A percentile compares a stretch with the other conserved stretches of the same genome.
Conservation (phyloP, 2,797 vertebrate species). For the Spinus olivaceus region DNA sequence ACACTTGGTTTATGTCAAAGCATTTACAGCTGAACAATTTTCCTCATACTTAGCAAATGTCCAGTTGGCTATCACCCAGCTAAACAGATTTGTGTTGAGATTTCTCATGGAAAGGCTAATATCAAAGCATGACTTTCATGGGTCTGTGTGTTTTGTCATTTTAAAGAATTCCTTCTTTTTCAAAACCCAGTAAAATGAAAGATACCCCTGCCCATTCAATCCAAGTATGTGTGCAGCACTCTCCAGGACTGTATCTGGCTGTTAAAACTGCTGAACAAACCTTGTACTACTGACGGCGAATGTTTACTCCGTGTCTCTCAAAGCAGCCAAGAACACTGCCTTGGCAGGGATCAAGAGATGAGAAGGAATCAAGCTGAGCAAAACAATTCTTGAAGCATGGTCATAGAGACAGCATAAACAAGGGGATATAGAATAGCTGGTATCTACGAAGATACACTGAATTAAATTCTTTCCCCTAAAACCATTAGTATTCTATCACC, state of each 20-base stretch:
- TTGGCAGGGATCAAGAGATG: background rate
- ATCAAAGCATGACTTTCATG: background rate
- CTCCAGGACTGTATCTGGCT: background rate
- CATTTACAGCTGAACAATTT: slow-evolving; percentile 18
- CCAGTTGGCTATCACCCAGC: slow-evolving; percentile 32
- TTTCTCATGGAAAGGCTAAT: background rate
- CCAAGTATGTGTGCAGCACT: background rate
- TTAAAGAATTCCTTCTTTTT: background rate
- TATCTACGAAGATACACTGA: background rate
- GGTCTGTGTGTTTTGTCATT: background rate
- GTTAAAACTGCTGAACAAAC: background rate
- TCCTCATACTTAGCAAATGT: background rate
- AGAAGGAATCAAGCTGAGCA: background rate
- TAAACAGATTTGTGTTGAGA: slow-evolving; percentile 2
- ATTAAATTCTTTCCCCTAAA: background rate
- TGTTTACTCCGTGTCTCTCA: background rate
- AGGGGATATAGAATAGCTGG: background rate
- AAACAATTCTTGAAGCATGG: background rate
- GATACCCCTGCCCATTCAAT: background rate
- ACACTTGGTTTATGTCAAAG: slow-evolving; percentile 38
- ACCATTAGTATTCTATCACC: background rate
- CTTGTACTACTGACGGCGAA: background rate
- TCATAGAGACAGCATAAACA: background rate
- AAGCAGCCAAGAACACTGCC: background rate
- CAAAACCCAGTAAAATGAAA: background rate